A percentile compares a stretch with the other conserved stretches of the same genome.
phyloP scores from a whole-genome alignment of 1,140 invertebrate species.

The Papilio machaon region DNA sequence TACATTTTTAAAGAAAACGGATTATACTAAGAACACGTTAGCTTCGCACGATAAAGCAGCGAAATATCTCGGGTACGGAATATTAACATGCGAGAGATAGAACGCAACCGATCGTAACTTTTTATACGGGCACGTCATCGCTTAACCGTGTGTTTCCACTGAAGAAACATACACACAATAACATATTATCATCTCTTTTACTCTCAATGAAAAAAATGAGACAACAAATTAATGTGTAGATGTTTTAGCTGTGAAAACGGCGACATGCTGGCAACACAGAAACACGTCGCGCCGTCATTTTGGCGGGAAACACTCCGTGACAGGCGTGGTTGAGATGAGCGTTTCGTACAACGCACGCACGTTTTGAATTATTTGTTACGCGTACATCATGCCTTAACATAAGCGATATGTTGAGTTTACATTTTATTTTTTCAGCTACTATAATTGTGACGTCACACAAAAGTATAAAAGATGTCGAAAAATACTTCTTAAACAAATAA shows the following conservation, averaged over 20 bases:
- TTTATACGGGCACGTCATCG: constrained; percentile 57
- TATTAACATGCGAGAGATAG: constrained; percentile 57
- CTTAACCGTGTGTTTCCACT: constrained; percentile 39
- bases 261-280: constrained; percentile 45
- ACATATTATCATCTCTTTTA: neutral
- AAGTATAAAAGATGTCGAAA: neutral
- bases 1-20: constrained; percentile 25
- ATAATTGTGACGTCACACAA: neutral
- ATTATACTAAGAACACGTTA: constrained; percentile 39
- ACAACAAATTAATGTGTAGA: neutral
- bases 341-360: constrained; percentile 58
- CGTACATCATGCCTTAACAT: constrained; percentile 39
- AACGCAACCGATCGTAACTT: constrained; percentile 55
- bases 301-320: constrained; percentile 54
- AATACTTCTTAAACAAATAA: neutral
- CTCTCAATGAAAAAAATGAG: neutral
- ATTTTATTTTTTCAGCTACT: neutral
- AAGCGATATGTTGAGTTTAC: constrained; percentile 2
- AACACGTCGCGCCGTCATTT: constrained; percentile 47
- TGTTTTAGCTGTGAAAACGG: neutral
- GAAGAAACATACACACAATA: neutral
- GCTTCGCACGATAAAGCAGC: constrained; percentile 15
- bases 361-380: constrained; percentile 61
- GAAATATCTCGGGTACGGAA: constrained; percentile 34
- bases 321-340: constrained; percentile 44